Evolutionary conservation across 2,797 vertebrate species (phyloP), one percentile per base, ranked within the genome.

Genomic region (Zenarchopterus dispar): DNA sequence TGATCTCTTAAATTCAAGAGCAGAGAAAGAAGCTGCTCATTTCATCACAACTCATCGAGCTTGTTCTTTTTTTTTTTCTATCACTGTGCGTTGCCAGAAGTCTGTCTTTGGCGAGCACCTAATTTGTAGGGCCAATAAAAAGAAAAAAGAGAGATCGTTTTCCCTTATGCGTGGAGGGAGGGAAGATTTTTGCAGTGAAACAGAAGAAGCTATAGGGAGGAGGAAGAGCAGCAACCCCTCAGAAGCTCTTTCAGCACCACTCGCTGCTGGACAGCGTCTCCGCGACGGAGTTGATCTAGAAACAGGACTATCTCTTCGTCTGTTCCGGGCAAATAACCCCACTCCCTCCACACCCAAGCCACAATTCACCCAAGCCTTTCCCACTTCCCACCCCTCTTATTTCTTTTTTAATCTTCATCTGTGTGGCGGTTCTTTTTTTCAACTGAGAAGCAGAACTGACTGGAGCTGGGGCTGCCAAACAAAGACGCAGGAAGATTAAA

Each of bases 201-300:
- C 42, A 75, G 59, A 49, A 56, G 69, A 31, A 63, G 42, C 47
- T 58, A 48, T 60, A 51, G 48, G 55, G 52, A 67, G 39, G 62
- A 65, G 15, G 65, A 77, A 87, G 84, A 84, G 80, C 82, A 56
- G 70, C 75, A 70, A 77, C 75, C 71, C 72, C 78, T 47, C 75
- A 76, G 80, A 81, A 73, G 75, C 68, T 70, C 73, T 48, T 87
- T 89, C 89, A 88, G 88, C 86, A 85, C 85, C 88, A 74, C 81
- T 73, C 71, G 70, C 71, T 66, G 5, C 78, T 86, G 90, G 88
- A 91, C 85, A 89, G 84, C 82, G 73, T 26, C 81, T 67, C 75
- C 75, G 73, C 71, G 5, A 78, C 68, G 57, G 74, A 81, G 74
- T 73, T 76, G 72, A 45, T 69, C 43, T 31, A 73, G 45, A 49